Percentiles rank a stretch among this genome's conserved stretches.
Evolutionary conservation across 1,140 invertebrate species (phyloP).

Genomic region (Spodoptera litura): DNA sequence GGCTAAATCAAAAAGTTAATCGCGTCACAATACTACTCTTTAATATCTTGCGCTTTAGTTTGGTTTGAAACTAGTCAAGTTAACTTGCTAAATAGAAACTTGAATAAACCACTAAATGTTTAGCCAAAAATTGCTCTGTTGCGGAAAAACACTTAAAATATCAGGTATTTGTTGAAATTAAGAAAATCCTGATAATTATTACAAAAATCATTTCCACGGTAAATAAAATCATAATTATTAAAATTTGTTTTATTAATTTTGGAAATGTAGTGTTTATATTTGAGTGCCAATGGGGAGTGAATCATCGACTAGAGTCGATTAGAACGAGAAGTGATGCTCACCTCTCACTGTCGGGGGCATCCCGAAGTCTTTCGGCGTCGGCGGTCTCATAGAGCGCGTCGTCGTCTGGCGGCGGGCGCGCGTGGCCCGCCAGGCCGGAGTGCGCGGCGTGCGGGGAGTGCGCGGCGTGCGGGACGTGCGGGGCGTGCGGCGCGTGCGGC

Average conservation of each 20-base stretch:
- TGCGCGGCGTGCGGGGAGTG: constrained; percentile 84
- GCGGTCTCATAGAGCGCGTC: constrained; percentile 95
- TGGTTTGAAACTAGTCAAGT: no score
- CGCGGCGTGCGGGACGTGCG: constrained; percentile 89
- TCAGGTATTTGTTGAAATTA: no score
- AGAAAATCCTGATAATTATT: background rate
- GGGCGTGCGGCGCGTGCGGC: constrained; percentile 91
- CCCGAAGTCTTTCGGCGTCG: constrained; percentile 89
- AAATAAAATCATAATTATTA: background rate
- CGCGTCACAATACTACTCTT: no score
- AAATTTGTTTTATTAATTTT: constrained; percentile 14
- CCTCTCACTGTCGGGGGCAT: constrained; percentile 95
- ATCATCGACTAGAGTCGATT: background rate
- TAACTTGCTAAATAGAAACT: no score
- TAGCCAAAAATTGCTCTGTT: no score
- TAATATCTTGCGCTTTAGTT: no score
- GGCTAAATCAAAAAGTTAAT: background rate
- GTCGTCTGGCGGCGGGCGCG: constrained; percentile 89
- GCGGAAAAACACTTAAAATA: no score
- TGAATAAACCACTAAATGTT: no score
- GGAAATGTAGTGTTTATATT: background rate
- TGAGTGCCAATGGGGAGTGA: background rate
- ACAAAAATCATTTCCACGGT: background rate
- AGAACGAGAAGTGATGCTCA: constrained; percentile 79
- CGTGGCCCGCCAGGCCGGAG: constrained; percentile 75